Conservation (phyloP, 2,888 invertebrate species). For the Bruchidius siliquastri region DNA sequence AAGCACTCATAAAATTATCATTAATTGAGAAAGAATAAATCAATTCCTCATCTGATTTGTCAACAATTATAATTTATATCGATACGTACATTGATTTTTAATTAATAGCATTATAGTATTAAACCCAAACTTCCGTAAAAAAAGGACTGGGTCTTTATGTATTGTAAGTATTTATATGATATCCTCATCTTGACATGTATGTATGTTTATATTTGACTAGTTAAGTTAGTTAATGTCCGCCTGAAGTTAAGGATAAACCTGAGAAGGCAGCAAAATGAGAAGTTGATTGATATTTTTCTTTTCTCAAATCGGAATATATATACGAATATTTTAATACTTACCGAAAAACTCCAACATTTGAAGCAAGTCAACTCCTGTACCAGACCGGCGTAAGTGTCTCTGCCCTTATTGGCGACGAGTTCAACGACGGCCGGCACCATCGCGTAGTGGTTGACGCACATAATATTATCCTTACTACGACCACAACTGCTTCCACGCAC, state of each 20-base stretch:
- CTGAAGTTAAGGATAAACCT: too few species aligned
- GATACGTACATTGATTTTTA: neutral
- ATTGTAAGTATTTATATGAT: too few species aligned
- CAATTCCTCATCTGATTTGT: neutral
- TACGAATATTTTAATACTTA: too few species aligned
- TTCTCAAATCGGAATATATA: too few species aligned
- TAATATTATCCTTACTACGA: conserved; percentile 22
- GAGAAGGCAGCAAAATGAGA: too few species aligned
- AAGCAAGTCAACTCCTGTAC: conserved; percentile 44
- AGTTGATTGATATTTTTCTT: too few species aligned
- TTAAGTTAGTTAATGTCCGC: too few species aligned
- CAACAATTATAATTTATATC: neutral
- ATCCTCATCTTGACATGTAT: too few species aligned
- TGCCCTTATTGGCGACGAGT: conserved; percentile 44
- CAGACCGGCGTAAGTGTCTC: conserved; percentile 44
- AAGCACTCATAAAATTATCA: too few species aligned
- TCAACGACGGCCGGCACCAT: conserved; percentile 48
- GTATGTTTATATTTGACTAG: too few species aligned
- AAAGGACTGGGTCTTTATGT: too few species aligned
- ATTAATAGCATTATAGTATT: neutral
- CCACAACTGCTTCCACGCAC: neutral
- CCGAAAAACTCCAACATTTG: conserved; percentile 42
- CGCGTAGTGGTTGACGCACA: conserved; percentile 45
- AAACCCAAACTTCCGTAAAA: too few species aligned
- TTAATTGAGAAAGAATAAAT: neutral